Conservation (phyloP, 1,140 invertebrate genomes). For the Trachymyrmex cornetzi region DNA sequence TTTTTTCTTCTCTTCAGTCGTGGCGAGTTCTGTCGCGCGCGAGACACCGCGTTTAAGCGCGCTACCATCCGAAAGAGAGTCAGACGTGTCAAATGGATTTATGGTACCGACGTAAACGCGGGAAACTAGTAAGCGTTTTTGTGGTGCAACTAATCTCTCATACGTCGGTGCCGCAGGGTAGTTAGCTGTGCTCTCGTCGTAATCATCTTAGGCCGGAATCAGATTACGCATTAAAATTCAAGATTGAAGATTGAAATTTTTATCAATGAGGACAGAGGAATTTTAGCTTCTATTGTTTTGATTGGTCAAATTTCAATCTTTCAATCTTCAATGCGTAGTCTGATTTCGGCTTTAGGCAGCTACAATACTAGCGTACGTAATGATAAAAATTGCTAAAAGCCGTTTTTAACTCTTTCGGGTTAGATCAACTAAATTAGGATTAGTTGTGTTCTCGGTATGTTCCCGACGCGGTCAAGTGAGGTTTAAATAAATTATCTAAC, state of each 20-base stretch:
- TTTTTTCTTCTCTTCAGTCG: conserved; percentile 8
- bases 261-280: no score
- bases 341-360: no score
- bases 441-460: no score
- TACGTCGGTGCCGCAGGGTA: conserved; percentile 11
- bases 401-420: not conserved
- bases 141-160: conserved; percentile 52
- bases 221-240: no score
- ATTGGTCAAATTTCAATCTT: no score
- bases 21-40: not conserved
- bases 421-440: conserved; percentile 9
- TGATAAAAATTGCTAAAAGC: conserved; percentile 41
- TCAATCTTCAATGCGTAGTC: no score
- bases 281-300: no score
- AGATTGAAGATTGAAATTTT: no score
- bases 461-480: not conserved
- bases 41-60: not conserved
- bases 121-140: conserved; percentile 51
- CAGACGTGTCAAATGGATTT: conserved; percentile 54
- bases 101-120: conserved; percentile 45
- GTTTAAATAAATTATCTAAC: conserved; percentile 23
- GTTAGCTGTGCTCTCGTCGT: conserved; percentile 35
- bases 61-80: conserved; percentile 34
- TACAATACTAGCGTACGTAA: conserved; percentile 13
- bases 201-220: conserved; percentile 50